phyloP scores from a whole-genome alignment of 2,888 invertebrate genomes.

The Bombylius discolor region DNA sequence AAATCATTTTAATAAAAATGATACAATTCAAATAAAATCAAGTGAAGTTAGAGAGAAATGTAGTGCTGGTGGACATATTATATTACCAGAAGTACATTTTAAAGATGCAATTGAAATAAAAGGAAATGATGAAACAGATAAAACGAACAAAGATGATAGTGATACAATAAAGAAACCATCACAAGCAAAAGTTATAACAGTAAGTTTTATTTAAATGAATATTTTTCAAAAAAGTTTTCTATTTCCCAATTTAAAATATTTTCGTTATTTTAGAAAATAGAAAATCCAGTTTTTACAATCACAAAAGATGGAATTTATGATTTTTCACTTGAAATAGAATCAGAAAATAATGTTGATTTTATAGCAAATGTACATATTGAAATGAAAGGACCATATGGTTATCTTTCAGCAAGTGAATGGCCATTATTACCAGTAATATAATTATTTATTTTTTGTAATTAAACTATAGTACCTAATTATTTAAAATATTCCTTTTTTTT shows the following conservation, averaged over 20 bases:
- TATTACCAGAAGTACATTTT: conserved; percentile 15
- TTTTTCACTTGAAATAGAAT: conserved; percentile 40
- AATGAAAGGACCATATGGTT: conserved; percentile 65
- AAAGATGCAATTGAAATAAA: neutral
- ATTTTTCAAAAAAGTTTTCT: neutral
- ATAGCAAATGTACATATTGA: conserved; percentile 52
- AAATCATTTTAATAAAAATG: conserved; percentile 10
- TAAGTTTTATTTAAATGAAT: neutral
- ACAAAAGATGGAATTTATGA: conserved; percentile 61
- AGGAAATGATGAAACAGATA: neutral
- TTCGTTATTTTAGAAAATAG: conserved; percentile 23
- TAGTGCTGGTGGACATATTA: conserved; percentile 14
- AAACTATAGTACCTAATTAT: neutral
- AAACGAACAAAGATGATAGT: neutral
- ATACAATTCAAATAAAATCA: conserved; percentile 15
- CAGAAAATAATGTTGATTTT: conserved; percentile 37
- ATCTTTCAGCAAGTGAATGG: conserved; percentile 80
- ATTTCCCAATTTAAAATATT: neutral
- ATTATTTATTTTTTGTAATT: no score
- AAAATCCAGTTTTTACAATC: conserved; percentile 43
- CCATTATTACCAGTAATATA: conserved; percentile 61
- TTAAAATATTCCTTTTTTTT: neutral
- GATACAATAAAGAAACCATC: conserved; percentile 1
- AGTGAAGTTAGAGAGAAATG: conserved; percentile 10
- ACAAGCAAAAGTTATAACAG: conserved; percentile 3